These are phyloP conservation scores for Erpornis zantholeuca DNA, from an alignment of 2,113 vertebrate species.

Conservation along the genomic window DNA sequence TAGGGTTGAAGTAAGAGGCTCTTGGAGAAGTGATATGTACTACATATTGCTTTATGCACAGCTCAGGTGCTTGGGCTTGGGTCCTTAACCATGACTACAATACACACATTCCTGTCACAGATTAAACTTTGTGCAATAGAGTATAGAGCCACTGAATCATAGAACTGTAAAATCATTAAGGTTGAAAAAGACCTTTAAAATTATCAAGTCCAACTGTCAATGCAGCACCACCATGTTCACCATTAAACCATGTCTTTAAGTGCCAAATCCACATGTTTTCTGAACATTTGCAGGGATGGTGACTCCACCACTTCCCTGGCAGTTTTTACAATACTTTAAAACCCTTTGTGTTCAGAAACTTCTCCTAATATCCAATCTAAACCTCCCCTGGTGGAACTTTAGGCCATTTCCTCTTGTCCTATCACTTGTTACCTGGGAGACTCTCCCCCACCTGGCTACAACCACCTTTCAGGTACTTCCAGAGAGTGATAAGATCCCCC, in stretches of 20 bases:
- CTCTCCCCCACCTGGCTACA: fast-evolving
- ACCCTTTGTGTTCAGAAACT: background rate
- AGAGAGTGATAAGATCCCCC: background rate
- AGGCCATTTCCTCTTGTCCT: background rate
- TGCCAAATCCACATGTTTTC: background rate
- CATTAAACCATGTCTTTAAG: background rate
- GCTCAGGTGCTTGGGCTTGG: background rate
- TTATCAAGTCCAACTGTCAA: background rate
- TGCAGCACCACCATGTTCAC: background rate
- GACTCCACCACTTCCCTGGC: background rate
- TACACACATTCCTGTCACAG: background rate
- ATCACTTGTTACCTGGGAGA: background rate
- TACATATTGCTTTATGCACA: background rate
- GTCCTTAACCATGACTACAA: background rate
- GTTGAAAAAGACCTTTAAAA: background rate
- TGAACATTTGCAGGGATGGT: background rate
- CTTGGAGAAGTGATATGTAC: background rate
- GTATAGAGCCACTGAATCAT: background rate
- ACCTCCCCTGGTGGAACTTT: background rate
- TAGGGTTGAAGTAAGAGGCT: background rate
- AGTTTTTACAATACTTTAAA: background rate
- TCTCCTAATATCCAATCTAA: background rate
- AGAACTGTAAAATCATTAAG: background rate
- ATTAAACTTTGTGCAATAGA: background rate
- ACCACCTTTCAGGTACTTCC: background rate